Base-by-base conservation (phyloP, 2,888 invertebrate species). In the Exocentrus adspersus region DNA sequence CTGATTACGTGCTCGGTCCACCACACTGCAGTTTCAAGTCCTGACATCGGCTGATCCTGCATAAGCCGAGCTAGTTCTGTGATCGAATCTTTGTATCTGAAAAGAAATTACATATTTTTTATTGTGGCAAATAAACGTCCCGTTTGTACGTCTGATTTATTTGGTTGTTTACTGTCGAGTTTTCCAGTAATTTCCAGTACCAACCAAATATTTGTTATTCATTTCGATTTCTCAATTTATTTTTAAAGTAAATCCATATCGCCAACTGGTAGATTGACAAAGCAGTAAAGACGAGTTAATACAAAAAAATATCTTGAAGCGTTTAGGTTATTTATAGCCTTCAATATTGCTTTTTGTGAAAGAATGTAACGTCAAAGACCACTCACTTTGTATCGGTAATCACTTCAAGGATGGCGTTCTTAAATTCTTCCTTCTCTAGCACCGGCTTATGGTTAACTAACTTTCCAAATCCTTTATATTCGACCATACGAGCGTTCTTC, bases 1-100 rank as follows among this genome's bases (percentile, higher is more conserved):
- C 78, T 65, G 5, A 78, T 67, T 1, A 77, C 72, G 57, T 77
- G 77, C 61, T 78, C 78, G 0, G 74, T 73, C 78, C 78, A 78
- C 78, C 78, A 78, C 0, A 77, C 62, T 2, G 75, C 75, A 43
- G 70, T 72, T 59, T 78, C 74, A 12, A 77, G 51, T 3, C 77
- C 72, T 2, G 70, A 62, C 65, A 72, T 68, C 2, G 73, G 71
- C 21, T 71, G 57, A 30, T 64, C 64, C 19, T 46, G 42, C 10
- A 60, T 53, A 2, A 60, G 20, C 12, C 37, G 32, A 17, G 53
- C 61, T 10, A 60, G 61, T 14, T 37, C 50, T n/a, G 17, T 48
- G n/a, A 64, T 50, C n/a, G 53, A 41, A 14, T 45, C 24, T 24
- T 64, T 64, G 17, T 60, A 64, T 42, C 64, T 64, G 54, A 17